Evolutionary conservation across 2,113 vertebrate genomes (phyloP), one percentile per base, ranked within the genome.

Genomic region (Calypte anna): DNA sequence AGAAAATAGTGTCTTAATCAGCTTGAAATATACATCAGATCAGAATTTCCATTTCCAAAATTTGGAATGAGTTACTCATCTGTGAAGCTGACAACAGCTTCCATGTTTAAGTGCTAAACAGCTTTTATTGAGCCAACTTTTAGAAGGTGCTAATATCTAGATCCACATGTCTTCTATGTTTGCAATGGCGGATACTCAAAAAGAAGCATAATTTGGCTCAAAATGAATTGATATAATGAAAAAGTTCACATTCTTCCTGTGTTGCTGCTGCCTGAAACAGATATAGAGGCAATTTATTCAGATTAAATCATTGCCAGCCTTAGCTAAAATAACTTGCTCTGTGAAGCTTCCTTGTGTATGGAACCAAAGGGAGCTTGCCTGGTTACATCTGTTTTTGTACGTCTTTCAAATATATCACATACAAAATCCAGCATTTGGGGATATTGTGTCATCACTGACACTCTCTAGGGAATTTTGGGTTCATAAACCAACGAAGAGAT

Each of bases 261-360:
- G 94, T 96, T 46, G 33, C 94, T 98, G 89, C 96, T 97, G 97
- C 94, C 96, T 96, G 96, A 96, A 94, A 97, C 92, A 94, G 97
- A 97, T 95, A 92, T 76, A 94, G 80, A 97, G 87, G 96, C 96
- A 98, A 98, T 97, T 97, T 97, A 98, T 97, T 97, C 98, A 95
- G 97, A 97, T 97, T 98, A 97, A 97, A 98, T 98, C 97, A 96
- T 97, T 97, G 94, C 96, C 96, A 96, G 96, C 76, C 95, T 97
- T 97, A 96, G 93, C 96, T 97, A 93, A 95, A 97, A 94, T 95
- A 97, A 88, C 80, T 50, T 91, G 82, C 36, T 94, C 91, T 95
- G 94, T 96, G 97, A 94, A 97, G 96, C 83, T 96, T 97, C 89
- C 89, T 97, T 91, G 94, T 96, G 90, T 88, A 82, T 7, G 24